phyloP scores from a whole-genome alignment of 2,888 invertebrate genomes.

The Rutpela maculata region DNA sequence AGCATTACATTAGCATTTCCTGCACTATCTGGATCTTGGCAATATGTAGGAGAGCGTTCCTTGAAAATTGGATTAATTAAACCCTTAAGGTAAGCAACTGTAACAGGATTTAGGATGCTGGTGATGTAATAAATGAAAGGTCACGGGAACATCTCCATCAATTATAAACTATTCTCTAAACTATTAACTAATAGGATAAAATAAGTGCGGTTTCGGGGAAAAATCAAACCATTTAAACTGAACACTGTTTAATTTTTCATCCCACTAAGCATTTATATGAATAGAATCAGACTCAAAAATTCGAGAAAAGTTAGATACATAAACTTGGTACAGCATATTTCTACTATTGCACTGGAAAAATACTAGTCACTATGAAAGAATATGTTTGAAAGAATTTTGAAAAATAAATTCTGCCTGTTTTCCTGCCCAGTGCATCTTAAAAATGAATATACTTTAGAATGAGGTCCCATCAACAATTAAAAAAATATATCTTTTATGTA shows the following conservation, averaged over 20 bases:
- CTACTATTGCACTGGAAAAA: no score
- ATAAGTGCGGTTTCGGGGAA: not conserved
- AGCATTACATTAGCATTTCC: not conserved
- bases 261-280: not conserved
- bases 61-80: constrained; percentile 28
- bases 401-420: no score
- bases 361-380: no score
- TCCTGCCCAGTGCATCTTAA: no score
- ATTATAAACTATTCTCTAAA: constrained; percentile 3
- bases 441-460: no score
- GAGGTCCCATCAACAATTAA: no score
- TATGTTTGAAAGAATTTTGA: no score
- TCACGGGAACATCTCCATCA: constrained; percentile 1
- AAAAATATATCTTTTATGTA: no score
- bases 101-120: constrained; percentile 10
- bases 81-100: constrained; percentile 1
- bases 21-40: not conserved
- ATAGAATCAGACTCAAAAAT: no score
- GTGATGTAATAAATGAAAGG: constrained; percentile 14
- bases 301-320: no score
- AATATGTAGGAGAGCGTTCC: not conserved
- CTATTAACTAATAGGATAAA: not conserved
- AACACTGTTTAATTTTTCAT: not conserved
- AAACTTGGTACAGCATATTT: no score
- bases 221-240: not conserved